phyloP scores from a whole-genome alignment of 2,888 invertebrate species.

The Drepanosiphum platanoidis region DNA sequence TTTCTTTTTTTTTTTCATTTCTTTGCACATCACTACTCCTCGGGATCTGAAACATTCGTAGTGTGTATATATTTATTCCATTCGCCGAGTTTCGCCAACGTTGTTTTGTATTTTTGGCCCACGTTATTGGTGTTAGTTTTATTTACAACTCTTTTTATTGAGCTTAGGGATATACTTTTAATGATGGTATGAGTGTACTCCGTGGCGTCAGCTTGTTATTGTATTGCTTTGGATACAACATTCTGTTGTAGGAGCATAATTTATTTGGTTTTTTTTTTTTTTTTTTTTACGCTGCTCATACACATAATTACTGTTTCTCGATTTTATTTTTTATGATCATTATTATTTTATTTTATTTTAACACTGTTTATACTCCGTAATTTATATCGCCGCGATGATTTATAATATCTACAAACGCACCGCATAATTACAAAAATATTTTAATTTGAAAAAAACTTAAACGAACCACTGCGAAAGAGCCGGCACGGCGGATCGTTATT shows the following conservation, averaged over 20 bases:
- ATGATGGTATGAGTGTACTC: slow-evolving; percentile 8
- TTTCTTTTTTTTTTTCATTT: neutral
- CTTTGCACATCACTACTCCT: neutral
- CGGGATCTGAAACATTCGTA: neutral
- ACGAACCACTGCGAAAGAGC: no score
- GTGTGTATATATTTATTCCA: slow-evolving; percentile 11
- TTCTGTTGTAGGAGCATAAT: neutral
- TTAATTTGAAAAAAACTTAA: no score
- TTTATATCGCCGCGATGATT: no score
- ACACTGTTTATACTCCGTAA: no score
- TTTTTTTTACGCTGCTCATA: neutral
- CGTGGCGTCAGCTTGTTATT: slow-evolving; percentile 49
- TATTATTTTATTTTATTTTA: neutral
- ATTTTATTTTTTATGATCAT: neutral
- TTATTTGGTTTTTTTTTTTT: slow-evolving; percentile 21
- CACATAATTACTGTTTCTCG: neutral
- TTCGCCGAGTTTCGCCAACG: neutral
- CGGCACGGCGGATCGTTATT: no score
- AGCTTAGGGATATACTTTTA: slow-evolving; percentile 10
- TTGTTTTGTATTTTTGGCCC: neutral
- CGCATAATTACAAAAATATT: no score
- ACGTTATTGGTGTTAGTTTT: slow-evolving; percentile 36
- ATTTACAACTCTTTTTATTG: slow-evolving; percentile 40
- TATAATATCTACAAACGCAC: no score
- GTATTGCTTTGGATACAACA: slow-evolving; percentile 1